phyloP scores from a whole-genome alignment of 2,113 vertebrate species.

The Rhombomys opimus region DNA sequence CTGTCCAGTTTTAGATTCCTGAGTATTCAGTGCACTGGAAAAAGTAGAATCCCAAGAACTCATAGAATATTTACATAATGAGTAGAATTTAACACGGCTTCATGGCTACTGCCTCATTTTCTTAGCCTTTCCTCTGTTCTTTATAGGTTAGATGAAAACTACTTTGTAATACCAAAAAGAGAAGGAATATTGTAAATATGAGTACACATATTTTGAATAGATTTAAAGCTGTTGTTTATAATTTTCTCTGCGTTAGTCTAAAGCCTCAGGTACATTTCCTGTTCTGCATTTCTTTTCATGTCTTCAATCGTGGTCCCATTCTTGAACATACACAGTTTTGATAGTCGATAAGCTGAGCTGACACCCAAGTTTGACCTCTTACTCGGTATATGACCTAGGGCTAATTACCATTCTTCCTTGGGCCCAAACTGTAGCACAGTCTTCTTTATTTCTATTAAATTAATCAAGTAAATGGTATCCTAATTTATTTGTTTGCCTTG shows the following conservation, averaged over 20 bases:
- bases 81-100: neutral
- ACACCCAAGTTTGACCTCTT: neutral
- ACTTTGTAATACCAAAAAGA: neutral
- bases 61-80: neutral
- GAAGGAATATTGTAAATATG: neutral
- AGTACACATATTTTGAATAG: conserved; percentile 5
- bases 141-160: neutral
- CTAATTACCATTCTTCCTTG: neutral
- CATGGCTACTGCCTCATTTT: neutral
- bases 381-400: neutral
- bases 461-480: neutral
- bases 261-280: neutral
- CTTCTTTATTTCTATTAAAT: conserved; percentile 16
- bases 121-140: neutral
- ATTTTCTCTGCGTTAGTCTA: neutral
- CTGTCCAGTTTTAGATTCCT: neutral
- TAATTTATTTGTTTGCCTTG: conserved; percentile 14
- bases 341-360: neutral
- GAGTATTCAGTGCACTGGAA: neutral
- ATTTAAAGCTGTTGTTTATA: neutral
- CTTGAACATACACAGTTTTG: neutral
- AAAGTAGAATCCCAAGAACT: neutral
- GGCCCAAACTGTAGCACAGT: neutral
- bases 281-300: neutral
- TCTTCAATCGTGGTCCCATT: neutral